Base-by-base conservation (phyloP, 1,140 invertebrate species). In the Tribolium castaneum region DNA sequence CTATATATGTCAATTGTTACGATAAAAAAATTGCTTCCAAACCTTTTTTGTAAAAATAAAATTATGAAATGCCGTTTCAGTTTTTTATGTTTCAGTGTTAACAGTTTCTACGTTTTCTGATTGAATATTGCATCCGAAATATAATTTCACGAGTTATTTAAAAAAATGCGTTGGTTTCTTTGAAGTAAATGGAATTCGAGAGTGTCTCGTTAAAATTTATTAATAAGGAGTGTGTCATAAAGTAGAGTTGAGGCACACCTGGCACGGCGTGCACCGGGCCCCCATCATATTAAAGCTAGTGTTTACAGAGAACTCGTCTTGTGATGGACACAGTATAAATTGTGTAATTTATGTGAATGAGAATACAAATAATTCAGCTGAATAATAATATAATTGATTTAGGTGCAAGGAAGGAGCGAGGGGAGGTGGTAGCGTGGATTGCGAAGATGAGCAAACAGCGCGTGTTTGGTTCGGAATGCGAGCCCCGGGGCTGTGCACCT, bases 401-500 rank as follows among this genome's bases (percentile, higher is more conserved):
- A 30, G 13, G 25, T 66, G 59, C 59, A 66, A 62, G 74, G 50
- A 51, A 50, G 30, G 59, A 35, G 7, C 2, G 39, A 45, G 25
- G 59, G 30, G 59, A 34, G 50, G 50, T 50, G 70, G 74, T 62
- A 62, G 35, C 70, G 75, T 59, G 81, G 75, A 78, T 75, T 75
- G 75, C 78, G 80, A 81, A 76, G 82, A 81, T 81, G 82, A 80
- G 81, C 82, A 81, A 80, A 82, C 81, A 83, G 83, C 83, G 80
- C 82, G 82, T 83, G 83, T 83, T 82, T 82, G 76, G 81, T 82
- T 74, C 83, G 83, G 83, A 84, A 83, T 85, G 84, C 84, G 82
- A 70, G 74, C 73, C 84, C 80, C 45, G 77, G 76, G 80, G 84
- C 83, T 77, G 70, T 84, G 84, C 84, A 85, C 82, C 82, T 83